Conservation (phyloP, 2,888 invertebrate species). For the Sturmia bella region DNA sequence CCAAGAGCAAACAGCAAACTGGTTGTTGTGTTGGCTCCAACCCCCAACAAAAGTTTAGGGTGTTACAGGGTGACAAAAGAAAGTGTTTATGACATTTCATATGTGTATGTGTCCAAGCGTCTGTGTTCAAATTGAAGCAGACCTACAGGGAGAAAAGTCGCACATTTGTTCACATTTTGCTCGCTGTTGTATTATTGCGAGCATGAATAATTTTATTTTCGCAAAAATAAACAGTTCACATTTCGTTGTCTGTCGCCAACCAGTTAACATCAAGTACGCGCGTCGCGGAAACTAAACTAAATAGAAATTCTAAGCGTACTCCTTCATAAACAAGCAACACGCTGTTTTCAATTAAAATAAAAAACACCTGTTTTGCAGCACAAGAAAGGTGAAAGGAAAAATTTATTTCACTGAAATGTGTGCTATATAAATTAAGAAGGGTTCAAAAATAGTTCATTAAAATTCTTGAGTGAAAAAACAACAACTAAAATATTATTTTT, state of each 20-base stretch:
- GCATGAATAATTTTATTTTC: slow-evolving; percentile 48
- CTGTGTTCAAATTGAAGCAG: neutral
- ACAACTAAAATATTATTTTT: too few relatives aligned
- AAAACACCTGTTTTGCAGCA: slow-evolving; percentile 50
- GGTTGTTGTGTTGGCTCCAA: slow-evolving; percentile 30
- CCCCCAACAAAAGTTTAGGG: slow-evolving; percentile 19
- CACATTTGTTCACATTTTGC: slow-evolving; percentile 35
- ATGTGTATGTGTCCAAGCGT: neutral
- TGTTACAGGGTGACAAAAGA: slow-evolving; percentile 18
- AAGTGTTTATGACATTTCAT: slow-evolving; percentile 11
- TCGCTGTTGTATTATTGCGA: slow-evolving; percentile 38
- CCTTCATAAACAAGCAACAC: slow-evolving; percentile 13
- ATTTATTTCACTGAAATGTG: slow-evolving; percentile 3
- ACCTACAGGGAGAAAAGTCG: slow-evolving; percentile 35
- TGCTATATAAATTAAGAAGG: too few relatives aligned
- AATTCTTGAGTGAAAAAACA: too few relatives aligned
- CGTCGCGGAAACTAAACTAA: slow-evolving; percentile 14
- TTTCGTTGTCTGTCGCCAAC: slow-evolving; percentile 63
- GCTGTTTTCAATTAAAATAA: slow-evolving; percentile 39
- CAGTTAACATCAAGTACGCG: slow-evolving; percentile 56
- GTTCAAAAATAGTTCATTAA: too few relatives aligned
- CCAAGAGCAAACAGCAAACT: neutral
- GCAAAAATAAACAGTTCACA: slow-evolving; percentile 57
- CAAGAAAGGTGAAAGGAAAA: slow-evolving; percentile 5
- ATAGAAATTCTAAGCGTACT: slow-evolving; percentile 1